phyloP scores from a whole-genome alignment of 2,888 invertebrate genomes.

The Eupithecia exiguata region DNA sequence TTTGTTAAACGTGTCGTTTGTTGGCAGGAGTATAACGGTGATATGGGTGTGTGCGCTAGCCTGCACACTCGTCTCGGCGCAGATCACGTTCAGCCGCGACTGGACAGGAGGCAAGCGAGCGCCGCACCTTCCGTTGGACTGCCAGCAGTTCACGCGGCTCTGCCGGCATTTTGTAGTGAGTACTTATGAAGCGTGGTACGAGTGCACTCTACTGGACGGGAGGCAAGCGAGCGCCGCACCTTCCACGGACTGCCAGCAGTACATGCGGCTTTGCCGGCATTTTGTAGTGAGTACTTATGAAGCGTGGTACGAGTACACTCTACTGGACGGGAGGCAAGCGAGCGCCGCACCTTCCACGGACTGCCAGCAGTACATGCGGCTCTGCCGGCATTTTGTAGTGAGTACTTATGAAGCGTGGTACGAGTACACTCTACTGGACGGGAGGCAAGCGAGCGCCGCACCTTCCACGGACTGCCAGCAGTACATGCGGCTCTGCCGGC shows the following conservation, averaged over 20 bases:
- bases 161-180: constrained; percentile 76
- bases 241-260: constrained; percentile 70
- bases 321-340: constrained; percentile 73
- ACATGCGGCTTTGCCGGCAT: constrained; percentile 72
- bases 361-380: constrained; percentile 71
- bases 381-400: constrained; percentile 75
- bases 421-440: constrained; percentile 50
- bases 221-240: constrained; percentile 67
- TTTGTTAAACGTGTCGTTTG: background rate
- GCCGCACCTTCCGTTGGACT: constrained; percentile 66
- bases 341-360: constrained; percentile 61
- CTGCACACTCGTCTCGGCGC: constrained; percentile 69
- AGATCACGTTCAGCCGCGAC: constrained; percentile 81
- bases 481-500: constrained; percentile 72
- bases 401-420: constrained; percentile 45
- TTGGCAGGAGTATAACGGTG: constrained; percentile 55
- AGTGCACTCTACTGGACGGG: constrained; percentile 57
- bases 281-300: constrained; percentile 69
- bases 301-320: background rate
- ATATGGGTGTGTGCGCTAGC: constrained; percentile 61
- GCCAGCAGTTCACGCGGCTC: constrained; percentile 70
- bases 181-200: background rate
- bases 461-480: constrained; percentile 68
- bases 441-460: constrained; percentile 72
- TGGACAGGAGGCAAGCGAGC: constrained; percentile 76